Conservation (phyloP, 2,797 vertebrate species). For the Echiichthys vipera region DNA sequence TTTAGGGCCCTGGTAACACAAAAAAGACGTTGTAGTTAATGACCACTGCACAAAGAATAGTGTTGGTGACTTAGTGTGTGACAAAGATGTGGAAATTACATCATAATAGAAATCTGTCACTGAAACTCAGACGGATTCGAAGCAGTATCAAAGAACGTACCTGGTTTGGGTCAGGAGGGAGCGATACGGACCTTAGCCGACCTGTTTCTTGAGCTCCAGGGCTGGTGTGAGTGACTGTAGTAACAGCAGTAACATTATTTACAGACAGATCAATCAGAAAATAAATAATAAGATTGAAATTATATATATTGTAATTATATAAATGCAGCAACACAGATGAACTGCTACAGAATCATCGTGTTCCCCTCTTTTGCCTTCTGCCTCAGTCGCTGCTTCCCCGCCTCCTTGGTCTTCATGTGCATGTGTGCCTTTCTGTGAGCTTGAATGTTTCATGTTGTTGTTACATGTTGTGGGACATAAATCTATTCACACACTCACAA, state of each 20-base stretch:
- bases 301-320: no score
- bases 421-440: not conserved
- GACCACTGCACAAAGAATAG: not conserved
- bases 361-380: not conserved
- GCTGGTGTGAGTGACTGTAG: not conserved
- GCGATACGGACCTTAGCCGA: not conserved
- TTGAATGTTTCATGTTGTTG: not conserved
- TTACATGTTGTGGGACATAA: not conserved
- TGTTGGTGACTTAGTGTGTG: not conserved
- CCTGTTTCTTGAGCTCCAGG: conserved; percentile 11
- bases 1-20: conserved; percentile 1
- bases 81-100: not conserved
- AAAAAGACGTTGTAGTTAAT: not conserved
- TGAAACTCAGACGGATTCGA: not conserved
- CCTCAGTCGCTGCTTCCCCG: not conserved
- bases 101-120: not conserved
- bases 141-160: conserved; percentile 23
- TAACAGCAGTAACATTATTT: not conserved
- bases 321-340: not conserved
- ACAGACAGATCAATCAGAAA: not conserved
- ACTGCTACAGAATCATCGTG: not conserved
- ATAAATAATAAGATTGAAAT: no score
- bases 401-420: not conserved
- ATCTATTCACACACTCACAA: not conserved
- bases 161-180: not conserved